Base-by-base conservation (phyloP, 2,888 invertebrate species). In the Thyatira batis region DNA sequence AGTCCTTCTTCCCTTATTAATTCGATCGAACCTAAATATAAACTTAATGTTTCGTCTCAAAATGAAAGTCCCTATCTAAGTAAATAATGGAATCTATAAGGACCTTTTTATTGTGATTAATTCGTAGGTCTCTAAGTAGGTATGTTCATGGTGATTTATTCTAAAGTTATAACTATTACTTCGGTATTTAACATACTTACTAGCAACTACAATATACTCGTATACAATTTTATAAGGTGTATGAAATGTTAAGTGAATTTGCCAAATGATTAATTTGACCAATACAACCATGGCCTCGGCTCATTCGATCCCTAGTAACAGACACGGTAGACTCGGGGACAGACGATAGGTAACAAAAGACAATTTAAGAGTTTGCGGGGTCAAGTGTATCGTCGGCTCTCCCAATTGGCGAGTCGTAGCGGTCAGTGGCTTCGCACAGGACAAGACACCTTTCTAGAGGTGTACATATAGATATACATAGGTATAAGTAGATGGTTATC, bases 361-460 rank as follows among this genome's bases (percentile, higher is more conserved):
- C 82, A 84, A 87, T 86, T 86, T 76, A 82, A 82, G 78, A 82
- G 82, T 80, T 82, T 81, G 82, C 74, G 84, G 80, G 89, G 87
- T 89, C 89, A 90, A 88, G 85, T 87, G 84, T 84, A 83, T 73
- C 73, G 85, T 74, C 84, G 82, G 76, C 73, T 80, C 78, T 78
- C 79, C 86, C 87, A 89, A 89, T 89, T 89, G 88, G 74, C 76
- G 77, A 71, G 78, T 73, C 75, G 80, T 77, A 73, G 73, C 83
- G 87, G 89, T 87, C 89, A 89, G 81, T 88, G 89, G 80, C 84
- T 82, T 81, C 71, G 71, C 72, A 67, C 67, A 39, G 39, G 58
- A 60, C 51, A 65, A 58, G 65, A 76, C 70, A 72, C 65, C 69
- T 73, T 72, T 68, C 69, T 69, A 71, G 63, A 65, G 69, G 56